Base-by-base conservation (phyloP, 37 sponge, comb jelly and placozoan genomes). In the Oscarella lobularis region DNA sequence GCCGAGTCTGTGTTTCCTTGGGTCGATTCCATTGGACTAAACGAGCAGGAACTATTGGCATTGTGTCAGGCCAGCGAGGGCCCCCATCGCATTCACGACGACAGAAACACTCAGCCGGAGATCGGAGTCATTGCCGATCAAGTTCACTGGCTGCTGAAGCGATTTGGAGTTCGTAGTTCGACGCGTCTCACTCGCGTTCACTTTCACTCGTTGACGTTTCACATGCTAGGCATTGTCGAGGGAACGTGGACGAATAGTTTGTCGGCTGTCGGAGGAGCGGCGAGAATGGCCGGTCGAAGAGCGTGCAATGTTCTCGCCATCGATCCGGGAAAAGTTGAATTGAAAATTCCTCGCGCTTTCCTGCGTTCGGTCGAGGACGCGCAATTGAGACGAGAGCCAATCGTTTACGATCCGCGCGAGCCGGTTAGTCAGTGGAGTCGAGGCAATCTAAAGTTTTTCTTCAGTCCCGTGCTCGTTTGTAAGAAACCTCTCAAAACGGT, bases 401-500 rank as follows among this genome's bases (percentile, higher is more conserved):
- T 82, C 32, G 73, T 40, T 33, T 79, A 80, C 76, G 69, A 80
- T 38, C 76, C 60, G 32, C 76, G 48, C 0, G 20, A 35, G 73
- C 79, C 82, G 1, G 48, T 75, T 0, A 41, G 80, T 29, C 30
- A 34, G 32, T 93, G 94, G 94, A 6, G 38, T 3, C 81, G 91
- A 76, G 85, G 39, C 0, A 73, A 79, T 0, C 66, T 89, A 32
- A 55, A 73, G 2, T 87, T 78, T 39, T 39, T 73, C 38, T 39
- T 93, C 35, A 86, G 77, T 38, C 96, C 96, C 31, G 96, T 95
- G 29, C 74, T 91, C 35, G 89, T 95, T 0, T 95, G 96, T 76
- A 85, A 76, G 39, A 48, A 76, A 31, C 96, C 96, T 9, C 38
- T 78, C 27, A 88, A 87, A 41, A 95, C 96, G 35, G 96, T 95